Evolutionary conservation across 2,113 vertebrate genomes (phyloP).

Genomic region (Phycodurus eques): DNA sequence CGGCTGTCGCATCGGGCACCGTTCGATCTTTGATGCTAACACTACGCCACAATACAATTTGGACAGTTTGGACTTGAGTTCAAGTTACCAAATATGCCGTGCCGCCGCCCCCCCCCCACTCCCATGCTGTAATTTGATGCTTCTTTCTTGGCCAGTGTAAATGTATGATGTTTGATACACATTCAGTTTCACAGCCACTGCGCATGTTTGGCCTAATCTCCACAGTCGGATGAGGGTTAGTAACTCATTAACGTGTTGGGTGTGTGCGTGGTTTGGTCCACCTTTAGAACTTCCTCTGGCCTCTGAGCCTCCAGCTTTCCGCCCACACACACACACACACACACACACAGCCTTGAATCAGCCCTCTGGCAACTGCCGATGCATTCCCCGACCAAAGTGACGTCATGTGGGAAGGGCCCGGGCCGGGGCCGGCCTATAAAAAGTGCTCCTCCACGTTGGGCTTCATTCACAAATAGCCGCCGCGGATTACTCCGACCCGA

Average conservation of each 20-base stretch:
- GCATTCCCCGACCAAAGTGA: conserved; percentile 60
- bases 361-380: conserved; percentile 62
- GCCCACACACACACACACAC: conserved; percentile 8
- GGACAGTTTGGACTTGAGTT: no score
- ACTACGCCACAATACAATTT: no score
- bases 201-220: not conserved
- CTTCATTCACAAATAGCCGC: conserved; percentile 53
- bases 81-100: no score
- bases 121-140: no score
- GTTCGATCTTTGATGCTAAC: no score
- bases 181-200: not conserved
- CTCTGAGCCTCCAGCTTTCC: not conserved
- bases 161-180: no score
- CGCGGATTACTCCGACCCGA: conserved; percentile 47
- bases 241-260: not conserved
- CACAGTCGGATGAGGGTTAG: not conserved
- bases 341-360: conserved; percentile 45
- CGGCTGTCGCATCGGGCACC: no score
- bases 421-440: conserved; percentile 39
- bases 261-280: not conserved
- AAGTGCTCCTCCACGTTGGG: not conserved
- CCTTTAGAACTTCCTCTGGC: conserved; percentile 1
- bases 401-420: conserved; percentile 64
- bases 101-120: no score
- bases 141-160: no score